Conservation (phyloP, 1,140 invertebrate genomes). For the Nomia melanderi region DNA sequence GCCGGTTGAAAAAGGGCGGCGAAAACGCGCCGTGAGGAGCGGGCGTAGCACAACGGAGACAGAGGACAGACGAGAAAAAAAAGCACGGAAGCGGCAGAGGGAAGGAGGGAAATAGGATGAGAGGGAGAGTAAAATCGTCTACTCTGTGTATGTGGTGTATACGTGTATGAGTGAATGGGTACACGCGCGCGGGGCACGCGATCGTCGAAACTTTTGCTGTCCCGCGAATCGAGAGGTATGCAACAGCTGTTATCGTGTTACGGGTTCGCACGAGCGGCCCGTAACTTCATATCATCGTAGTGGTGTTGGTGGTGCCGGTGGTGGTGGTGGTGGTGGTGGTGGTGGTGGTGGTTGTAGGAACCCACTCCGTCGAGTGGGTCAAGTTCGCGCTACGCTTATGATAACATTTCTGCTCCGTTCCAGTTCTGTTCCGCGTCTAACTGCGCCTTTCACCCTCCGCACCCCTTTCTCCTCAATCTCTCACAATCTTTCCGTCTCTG, state of each 20-base stretch:
- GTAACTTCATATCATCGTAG: constrained; percentile 75
- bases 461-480: not conserved
- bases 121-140: constrained; percentile 32
- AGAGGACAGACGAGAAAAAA: constrained; percentile 9
- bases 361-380: constrained; percentile 69
- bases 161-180: too few species aligned
- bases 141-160: not conserved
- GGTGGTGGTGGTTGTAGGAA: constrained; percentile 13
- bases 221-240: constrained; percentile 71
- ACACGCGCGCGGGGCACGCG: constrained; percentile 48
- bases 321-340: constrained; percentile 30
- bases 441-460: constrained; percentile 24
- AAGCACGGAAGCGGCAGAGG: not conserved
- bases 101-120: constrained; percentile 17
- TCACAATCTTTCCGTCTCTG: constrained; percentile 9
- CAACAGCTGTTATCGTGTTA: constrained; percentile 79
- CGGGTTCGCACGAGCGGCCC: constrained; percentile 76
- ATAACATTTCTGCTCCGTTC: constrained; percentile 70
- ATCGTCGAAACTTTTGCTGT: constrained; percentile 74
- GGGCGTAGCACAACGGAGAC: not conserved
- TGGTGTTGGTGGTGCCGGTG: constrained; percentile 37
- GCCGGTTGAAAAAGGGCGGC: not conserved
- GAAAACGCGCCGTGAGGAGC: not conserved
- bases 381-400: constrained; percentile 77
- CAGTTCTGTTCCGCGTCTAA: constrained; percentile 56